Base-by-base conservation (phyloP, 1,140 invertebrate genomes). In the Zaprionus vittiger region DNA sequence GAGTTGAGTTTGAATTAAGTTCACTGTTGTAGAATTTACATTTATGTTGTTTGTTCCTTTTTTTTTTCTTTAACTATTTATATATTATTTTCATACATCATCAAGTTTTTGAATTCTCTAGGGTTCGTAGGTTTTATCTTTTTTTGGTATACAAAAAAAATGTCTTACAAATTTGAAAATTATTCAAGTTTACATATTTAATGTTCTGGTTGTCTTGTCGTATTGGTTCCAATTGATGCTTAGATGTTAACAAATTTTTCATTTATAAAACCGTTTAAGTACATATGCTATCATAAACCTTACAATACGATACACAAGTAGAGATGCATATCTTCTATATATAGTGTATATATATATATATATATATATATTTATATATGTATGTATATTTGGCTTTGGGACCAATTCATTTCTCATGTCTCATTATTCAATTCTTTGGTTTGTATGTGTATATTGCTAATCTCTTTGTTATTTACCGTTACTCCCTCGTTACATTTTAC, bases 161-260 rank as follows among this genome's bases (percentile, higher is more conserved):
- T 77, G 52, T 77, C 79, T 77, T 84, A 89, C 73, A 87, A 81
- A 89, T 84, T 62, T 89, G 81, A 81, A 89, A 89, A 81, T 87
- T 79, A 84, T 81, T 80, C 68, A 87, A 87, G 70, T 80, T 79
- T 55, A 73, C 68, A 73, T 60, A 52, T 37, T 28, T 49, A 49
- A 47, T 78, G 14, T 47, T 65, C 15, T 67, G 26, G 71, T 82
- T 83, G 83, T 89, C 81, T 90, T 89, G 73, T 75, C 61, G 24
- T 89, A 84, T 89, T 87, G 84, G 84, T 89, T 89, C 84, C 84
- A 90, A 89, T 89, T 89, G 78, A 87, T 87, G 83, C 83, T 87
- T 87, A 87, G 68, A 84, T 89, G 71, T 87, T 87, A 87, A 84
- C 81, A 87, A 84, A 79, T 84, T 61, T 15, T 61, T 77, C 55